These are phyloP conservation scores for Lordiphosa stackelbergi DNA, from an alignment of 1,140 invertebrate genomes.

Conservation along the genomic window DNA sequence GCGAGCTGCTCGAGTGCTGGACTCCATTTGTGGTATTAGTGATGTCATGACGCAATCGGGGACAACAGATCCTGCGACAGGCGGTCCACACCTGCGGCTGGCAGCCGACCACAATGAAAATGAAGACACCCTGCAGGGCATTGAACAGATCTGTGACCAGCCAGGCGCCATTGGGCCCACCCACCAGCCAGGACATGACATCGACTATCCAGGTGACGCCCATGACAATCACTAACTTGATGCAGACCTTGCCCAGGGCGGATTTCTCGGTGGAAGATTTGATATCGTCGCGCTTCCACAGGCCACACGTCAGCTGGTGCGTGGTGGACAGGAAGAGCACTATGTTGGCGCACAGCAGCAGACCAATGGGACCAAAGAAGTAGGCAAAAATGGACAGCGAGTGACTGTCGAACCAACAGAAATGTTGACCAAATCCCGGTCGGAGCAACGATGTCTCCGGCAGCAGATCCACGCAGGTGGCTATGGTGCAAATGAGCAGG, in stretches of 20 bases:
- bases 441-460: conserved; percentile 79
- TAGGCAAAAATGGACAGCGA: conserved; percentile 87
- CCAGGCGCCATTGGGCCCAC: conserved; percentile 87
- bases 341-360: conserved; percentile 86
- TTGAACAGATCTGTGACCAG: conserved; percentile 89
- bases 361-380: conserved; percentile 88
- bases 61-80: conserved; percentile 82
- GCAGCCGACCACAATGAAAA: conserved; percentile 92
- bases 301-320: conserved; percentile 88
- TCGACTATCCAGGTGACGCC: conserved; percentile 91
- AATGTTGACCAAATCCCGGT: conserved; percentile 85
- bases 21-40: conserved; percentile 80
- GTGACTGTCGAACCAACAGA: conserved; percentile 89
- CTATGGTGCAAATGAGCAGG: conserved; percentile 84
- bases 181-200: conserved; percentile 85
- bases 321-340: conserved; percentile 88
- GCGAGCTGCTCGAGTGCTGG: conserved; percentile 82
- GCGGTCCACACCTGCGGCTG: conserved; percentile 88
- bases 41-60: conserved; percentile 79
- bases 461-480: conserved; percentile 82
- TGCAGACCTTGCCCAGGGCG: conserved; percentile 86
- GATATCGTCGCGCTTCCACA: conserved; percentile 91
- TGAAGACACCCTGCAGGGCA: conserved; percentile 90
- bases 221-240: conserved; percentile 91
- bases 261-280: conserved; percentile 91